Base-by-base conservation (phyloP, 2,888 invertebrate species). In the Alcis repandata region DNA sequence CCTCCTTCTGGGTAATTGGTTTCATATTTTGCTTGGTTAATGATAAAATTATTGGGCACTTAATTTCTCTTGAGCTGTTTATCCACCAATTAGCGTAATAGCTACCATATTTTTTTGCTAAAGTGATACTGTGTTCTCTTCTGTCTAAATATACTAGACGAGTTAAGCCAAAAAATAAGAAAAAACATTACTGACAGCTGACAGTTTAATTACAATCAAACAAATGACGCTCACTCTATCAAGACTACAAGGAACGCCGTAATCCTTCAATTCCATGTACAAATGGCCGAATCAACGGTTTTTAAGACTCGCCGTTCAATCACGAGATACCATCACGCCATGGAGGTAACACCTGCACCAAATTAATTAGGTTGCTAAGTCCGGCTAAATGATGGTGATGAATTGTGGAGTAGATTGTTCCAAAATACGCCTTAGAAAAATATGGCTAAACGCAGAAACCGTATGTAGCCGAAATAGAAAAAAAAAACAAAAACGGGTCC, bases 361-460 rank as follows among this genome's bases (percentile, higher is more conserved):
- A 71, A 84, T 85, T 83, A 85, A 84, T 85, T 79, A 77, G 72
- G 62, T 72, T 68, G 63, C 70, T 69, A 72, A 80, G 85, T 82
- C 84, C 84, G 75, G 80, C 84, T 88, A 85, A 89, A 53, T 65
- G 56, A 65, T 51, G 64, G 20, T 59, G 64, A 65, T 65, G 64
- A 45, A 65, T 65, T 54, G 11, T 36, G 11, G 51, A 32, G 40
- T 33, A 19, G 6, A 40, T 7, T 48, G 49, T 86, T 87, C 15
- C 13, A 36, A 36, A 33, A 49, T 49, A 51, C 36, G 33, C 19
- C 49, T 17, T 2, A 36, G 19, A 51, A 3, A 38, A 20, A 19
- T 11, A 19, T 51, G 10, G 36, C 19, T 36, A 19, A 36, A 32
- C 10, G 33, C 33, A 36, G 15, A 32, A 20, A 20, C 45, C 2